phyloP scores from a whole-genome alignment of 2,797 vertebrate genomes.

The Sebastes elongatus region DNA sequence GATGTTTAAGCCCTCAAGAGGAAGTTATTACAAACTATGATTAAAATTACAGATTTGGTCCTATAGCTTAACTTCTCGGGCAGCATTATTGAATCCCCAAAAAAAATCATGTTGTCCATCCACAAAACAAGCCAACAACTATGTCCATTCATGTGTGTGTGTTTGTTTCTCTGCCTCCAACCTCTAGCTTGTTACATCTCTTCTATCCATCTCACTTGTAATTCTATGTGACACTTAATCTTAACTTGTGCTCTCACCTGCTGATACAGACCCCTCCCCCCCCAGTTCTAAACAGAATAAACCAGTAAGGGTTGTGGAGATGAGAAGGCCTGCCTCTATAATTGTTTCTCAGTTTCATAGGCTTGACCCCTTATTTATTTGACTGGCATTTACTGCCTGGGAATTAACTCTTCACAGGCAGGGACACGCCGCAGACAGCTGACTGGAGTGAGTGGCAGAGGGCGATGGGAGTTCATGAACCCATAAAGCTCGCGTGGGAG shows the following conservation, averaged over 20 bases:
- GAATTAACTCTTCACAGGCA: conserved; percentile 65
- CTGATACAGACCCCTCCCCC: conserved; percentile 38
- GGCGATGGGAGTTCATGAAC: conserved; percentile 62
- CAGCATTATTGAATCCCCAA: background rate
- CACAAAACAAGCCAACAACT: background rate
- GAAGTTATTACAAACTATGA: conserved; percentile 64
- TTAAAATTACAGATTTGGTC: conserved; percentile 54
- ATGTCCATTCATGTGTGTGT: background rate
- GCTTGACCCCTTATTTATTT: conserved; percentile 68
- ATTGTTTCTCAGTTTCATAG: conserved; percentile 69
- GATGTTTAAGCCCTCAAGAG: conserved; percentile 69
- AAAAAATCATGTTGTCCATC: background rate
- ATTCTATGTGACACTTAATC: conserved; percentile 57
- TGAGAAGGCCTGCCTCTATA: conserved; percentile 35
- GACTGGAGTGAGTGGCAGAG: conserved; percentile 27
- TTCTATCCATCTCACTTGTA: conserved; percentile 43
- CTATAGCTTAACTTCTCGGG: conserved; percentile 14
- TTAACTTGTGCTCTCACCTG: conserved; percentile 49
- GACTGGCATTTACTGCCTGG: conserved; percentile 68
- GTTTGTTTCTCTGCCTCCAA: background rate
- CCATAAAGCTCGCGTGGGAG: conserved; percentile 67
- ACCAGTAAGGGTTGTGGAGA: conserved; percentile 19
- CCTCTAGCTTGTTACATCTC: background rate
- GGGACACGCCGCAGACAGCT: conserved; percentile 17
- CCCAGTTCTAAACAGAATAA: conserved; percentile 29